Conservation (phyloP, 2,113 vertebrate species). For the Xenotilapia leptura region DNA sequence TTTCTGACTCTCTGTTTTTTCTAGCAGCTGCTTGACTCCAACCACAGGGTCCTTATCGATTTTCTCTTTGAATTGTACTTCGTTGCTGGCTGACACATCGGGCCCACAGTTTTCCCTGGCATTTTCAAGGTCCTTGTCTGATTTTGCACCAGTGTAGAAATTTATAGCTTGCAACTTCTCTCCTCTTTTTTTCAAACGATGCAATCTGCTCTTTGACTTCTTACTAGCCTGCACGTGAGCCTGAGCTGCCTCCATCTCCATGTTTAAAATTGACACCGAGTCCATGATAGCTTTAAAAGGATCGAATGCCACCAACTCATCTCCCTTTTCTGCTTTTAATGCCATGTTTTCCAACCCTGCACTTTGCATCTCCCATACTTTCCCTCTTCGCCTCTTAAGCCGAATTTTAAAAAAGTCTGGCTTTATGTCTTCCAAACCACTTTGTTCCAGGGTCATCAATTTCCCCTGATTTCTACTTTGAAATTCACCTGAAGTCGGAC, state of each 20-base stretch:
- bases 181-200: conserved; percentile 48
- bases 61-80: neutral
- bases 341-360: neutral
- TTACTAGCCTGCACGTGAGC: conserved; percentile 59
- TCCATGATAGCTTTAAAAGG: conserved; percentile 74
- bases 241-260: conserved; percentile 71
- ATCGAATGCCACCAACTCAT: conserved; percentile 13
- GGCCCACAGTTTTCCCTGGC: neutral
- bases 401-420: conserved; percentile 60
- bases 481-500: neutral
- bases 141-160: neutral
- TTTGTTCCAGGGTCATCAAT: neutral
- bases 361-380: conserved; percentile 69
- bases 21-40: neutral
- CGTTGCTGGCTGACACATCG: neutral
- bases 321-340: conserved; percentile 29
- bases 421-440: conserved; percentile 22
- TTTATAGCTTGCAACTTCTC: neutral
- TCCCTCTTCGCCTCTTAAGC: conserved; percentile 67
- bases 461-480: neutral
- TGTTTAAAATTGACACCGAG: conserved; percentile 68
- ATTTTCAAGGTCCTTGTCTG: neutral
- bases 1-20: neutral
- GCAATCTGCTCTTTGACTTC: conserved; percentile 54
- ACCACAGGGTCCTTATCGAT: neutral